phyloP scores from a whole-genome alignment of 2,888 invertebrate genomes.

The Electrophaes corylata region DNA sequence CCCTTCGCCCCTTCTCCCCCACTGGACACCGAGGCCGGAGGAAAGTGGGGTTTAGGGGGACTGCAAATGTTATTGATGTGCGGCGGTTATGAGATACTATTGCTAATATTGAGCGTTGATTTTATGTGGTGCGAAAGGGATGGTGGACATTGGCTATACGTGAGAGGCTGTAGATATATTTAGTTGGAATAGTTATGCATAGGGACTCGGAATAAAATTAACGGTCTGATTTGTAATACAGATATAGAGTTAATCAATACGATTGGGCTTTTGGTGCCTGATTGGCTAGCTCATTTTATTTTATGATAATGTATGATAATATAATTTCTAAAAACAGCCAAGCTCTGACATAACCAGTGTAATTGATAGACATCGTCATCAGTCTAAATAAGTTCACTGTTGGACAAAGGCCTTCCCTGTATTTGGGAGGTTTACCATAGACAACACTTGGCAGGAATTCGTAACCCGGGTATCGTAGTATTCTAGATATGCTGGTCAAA shows the following conservation, averaged over 20 bases:
- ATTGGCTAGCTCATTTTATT: conserved; percentile 2
- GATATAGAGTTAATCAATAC: conserved; percentile 27
- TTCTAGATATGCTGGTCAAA: no score
- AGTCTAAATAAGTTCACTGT: no score
- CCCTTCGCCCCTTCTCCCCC: conserved; percentile 27
- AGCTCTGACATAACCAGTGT: not conserved
- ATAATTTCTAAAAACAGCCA: not conserved
- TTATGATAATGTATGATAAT: not conserved
- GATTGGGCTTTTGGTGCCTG: conserved; percentile 15
- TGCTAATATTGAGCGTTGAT: conserved; percentile 58
- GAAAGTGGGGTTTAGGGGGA: conserved; percentile 38
- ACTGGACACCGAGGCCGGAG: conserved; percentile 24
- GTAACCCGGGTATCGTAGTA: no score
- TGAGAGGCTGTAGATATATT: conserved; percentile 19
- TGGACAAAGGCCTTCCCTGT: no score
- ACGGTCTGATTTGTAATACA: conserved; percentile 24
- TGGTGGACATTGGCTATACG: conserved; percentile 31
- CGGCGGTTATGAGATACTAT: conserved; percentile 54
- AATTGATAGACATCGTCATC: no score
- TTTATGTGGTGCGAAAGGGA: conserved; percentile 46
- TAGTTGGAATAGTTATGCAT: conserved; percentile 26
- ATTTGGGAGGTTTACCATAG: no score
- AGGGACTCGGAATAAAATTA: conserved; percentile 25
- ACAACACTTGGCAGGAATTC: no score
- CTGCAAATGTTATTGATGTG: conserved; percentile 63